Evolutionary conservation across 2,888 invertebrate genomes (phyloP).

Genomic region (Chrysina gloriosa): DNA sequence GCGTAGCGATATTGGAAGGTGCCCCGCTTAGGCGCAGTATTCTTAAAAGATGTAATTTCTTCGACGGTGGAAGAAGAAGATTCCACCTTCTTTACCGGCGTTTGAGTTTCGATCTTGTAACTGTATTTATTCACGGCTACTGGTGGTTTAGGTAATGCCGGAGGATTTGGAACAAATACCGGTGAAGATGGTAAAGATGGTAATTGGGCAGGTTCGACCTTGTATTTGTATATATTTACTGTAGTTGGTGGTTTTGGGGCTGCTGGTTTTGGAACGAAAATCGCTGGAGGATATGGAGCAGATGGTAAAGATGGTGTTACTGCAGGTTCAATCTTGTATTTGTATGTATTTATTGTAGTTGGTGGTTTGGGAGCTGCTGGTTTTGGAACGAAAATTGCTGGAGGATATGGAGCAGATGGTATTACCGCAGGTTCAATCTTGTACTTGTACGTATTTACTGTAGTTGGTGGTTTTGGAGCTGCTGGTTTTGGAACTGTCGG

Average conservation of each 20-base stretch:
- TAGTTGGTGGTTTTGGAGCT: background rate
- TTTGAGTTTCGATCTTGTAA: background rate
- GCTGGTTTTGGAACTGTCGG: background rate
- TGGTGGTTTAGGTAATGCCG: too few relatives aligned
- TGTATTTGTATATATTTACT: too few relatives aligned
- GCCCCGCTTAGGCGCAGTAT: background rate
- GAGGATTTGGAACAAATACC: too few relatives aligned
- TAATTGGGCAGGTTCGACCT: too few relatives aligned
- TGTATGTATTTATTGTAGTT: background rate
- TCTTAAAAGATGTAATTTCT: background rate
- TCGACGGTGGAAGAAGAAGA: background rate
- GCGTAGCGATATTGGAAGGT: background rate
- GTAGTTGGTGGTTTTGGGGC: background rate
- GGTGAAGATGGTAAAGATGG: too few relatives aligned
- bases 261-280: background rate
- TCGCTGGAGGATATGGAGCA: background rate
- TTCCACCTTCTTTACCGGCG: background rate
- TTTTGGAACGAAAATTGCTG: background rate
- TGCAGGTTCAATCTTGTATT: conserved; percentile 2
- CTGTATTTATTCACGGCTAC: background rate
- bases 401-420: conserved; percentile 2
- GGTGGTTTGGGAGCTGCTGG: background rate
- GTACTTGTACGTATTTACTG: background rate
- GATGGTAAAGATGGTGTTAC: background rate
- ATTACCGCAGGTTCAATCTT: background rate